Evolutionary conservation across 2,888 invertebrate species (phyloP).

Genomic region (Lymantria dispar): DNA sequence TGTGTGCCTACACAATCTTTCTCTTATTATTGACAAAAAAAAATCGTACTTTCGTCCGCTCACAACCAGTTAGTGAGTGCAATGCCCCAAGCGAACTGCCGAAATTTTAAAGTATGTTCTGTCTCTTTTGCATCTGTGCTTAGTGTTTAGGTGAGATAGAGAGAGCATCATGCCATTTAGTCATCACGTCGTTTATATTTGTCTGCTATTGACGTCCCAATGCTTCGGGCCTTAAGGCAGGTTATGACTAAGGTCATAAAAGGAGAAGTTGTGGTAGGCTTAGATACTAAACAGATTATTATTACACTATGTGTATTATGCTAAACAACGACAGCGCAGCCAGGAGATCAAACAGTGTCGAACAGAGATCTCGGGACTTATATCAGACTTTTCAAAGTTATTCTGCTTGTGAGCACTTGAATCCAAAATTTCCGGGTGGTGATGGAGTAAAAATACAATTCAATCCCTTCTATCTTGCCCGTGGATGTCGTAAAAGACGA

Average conservation of each 20-base stretch:
- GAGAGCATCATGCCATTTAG: constrained; percentile 51
- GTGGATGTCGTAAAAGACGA: no score
- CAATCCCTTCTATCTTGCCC: no score
- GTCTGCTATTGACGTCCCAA: constrained; percentile 64
- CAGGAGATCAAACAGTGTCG: no score
- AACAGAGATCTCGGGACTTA: no score
- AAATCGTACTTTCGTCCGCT: constrained; percentile 79
- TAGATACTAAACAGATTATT: constrained; percentile 39
- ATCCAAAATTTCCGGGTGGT: no score
- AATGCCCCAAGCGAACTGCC: constrained; percentile 68
- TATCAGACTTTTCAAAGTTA: no score
- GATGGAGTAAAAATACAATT: no score
- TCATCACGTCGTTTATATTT: constrained; percentile 56
- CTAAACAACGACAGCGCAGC: no score
- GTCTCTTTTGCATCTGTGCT: constrained; percentile 48
- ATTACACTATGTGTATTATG: background rate
- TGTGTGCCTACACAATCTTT: constrained; percentile 50
- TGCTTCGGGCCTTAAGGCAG: constrained; percentile 73
- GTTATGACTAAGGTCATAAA: constrained; percentile 69
- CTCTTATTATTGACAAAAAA: constrained; percentile 63
- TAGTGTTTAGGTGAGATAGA: constrained; percentile 42
- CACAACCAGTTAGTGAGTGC: constrained; percentile 74
- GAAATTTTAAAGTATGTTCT: constrained; percentile 66
- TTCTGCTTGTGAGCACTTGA: no score
- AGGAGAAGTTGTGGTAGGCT: constrained; percentile 56